Evolutionary conservation across 2,113 vertebrate species (phyloP).

Genomic region (Melanerpes formicivorus): DNA sequence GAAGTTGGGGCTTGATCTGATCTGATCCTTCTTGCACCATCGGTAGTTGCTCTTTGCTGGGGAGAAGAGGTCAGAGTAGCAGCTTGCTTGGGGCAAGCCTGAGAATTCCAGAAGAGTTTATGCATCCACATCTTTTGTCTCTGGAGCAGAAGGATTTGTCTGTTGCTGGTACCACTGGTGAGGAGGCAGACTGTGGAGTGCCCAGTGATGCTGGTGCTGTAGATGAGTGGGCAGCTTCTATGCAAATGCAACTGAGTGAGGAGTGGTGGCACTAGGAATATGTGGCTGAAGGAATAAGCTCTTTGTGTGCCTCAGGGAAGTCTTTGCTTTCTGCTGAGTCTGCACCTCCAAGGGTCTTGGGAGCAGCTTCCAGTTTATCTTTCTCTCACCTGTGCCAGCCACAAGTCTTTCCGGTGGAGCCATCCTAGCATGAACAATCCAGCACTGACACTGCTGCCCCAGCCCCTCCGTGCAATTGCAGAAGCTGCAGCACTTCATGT

Average conservation of each 20-base stretch:
- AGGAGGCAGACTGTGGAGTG: not conserved
- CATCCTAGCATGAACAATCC: not conserved
- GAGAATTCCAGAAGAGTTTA: not conserved
- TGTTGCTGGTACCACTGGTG: accelerated
- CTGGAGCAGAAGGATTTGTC: not conserved
- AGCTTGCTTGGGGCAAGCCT: not conserved
- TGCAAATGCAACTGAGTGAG: not conserved
- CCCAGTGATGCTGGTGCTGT: not conserved
- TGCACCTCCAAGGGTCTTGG: not conserved
- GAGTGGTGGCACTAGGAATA: accelerated
- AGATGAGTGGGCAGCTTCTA: not conserved
- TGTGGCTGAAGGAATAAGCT: not conserved
- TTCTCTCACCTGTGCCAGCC: not conserved
- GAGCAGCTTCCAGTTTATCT: not conserved
- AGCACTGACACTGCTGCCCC: not conserved
- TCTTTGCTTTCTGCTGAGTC: not conserved
- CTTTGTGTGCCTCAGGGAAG: not conserved
- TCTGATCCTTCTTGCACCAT: not conserved
- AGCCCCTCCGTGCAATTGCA: not conserved
- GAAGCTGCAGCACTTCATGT: not conserved
- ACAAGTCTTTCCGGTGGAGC: not conserved
- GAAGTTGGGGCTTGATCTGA: not conserved
- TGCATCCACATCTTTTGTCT: not conserved
- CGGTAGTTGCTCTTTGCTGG: not conserved
- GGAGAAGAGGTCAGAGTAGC: not conserved